A percentile compares a stretch with the other conserved stretches of the same genome.
These are phyloP conservation scores for Hippolais icterina DNA, from an alignment of 2,113 vertebrate species.

Conservation along the genomic window DNA sequence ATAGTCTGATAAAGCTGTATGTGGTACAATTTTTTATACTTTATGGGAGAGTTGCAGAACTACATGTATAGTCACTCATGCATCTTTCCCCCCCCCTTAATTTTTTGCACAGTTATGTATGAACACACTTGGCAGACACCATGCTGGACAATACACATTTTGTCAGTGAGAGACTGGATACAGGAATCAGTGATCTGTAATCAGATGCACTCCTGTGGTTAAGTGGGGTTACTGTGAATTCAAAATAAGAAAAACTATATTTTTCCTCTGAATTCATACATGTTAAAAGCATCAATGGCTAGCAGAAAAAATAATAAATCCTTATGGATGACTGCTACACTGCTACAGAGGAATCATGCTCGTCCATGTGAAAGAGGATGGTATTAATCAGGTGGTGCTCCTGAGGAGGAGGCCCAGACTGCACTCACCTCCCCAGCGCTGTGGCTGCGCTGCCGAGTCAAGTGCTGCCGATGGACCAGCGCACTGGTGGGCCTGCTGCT, in stretches of 20 bases:
- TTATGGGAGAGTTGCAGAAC: neutral
- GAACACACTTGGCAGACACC: neutral
- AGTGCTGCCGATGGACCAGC: constrained; percentile 91
- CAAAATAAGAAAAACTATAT: neutral
- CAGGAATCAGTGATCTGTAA: neutral
- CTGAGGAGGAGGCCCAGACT: neutral
- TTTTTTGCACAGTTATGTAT: neutral
- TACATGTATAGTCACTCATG: neutral
- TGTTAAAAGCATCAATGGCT: neutral
- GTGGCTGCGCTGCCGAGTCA: constrained; percentile 95
- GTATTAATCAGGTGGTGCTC: rapidly evolving
- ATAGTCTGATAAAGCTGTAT: neutral
- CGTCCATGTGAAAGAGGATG: neutral
- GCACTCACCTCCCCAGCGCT: constrained; percentile 92
- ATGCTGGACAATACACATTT: neutral
- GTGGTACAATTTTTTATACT: neutral
- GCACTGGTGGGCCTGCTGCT: constrained; percentile 91
- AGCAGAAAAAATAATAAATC: neutral
- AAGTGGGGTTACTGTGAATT: neutral
- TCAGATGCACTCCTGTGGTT: constrained; percentile 32
- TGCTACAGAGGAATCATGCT: neutral
- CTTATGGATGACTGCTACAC: rapidly evolving
- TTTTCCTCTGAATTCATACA: neutral
- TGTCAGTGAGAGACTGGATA: neutral
- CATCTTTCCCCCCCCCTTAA: rapidly evolving